Evolutionary conservation across 2,113 vertebrate species (phyloP), one percentile per base, ranked within the genome.

Genomic region (Nannobrachium achirus): DNA sequence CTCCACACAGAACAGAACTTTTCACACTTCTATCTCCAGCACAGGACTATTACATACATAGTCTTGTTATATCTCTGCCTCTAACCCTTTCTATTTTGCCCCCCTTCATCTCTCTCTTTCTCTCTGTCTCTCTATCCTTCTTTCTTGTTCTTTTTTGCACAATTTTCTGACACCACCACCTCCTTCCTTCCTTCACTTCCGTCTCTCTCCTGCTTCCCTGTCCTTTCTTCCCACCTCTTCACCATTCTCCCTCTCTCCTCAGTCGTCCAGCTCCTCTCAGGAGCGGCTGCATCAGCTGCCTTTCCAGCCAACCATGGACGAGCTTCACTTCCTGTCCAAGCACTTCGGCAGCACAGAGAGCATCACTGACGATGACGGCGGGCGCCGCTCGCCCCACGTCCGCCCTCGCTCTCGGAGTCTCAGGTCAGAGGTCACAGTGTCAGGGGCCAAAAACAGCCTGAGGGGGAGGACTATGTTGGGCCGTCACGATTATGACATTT

Each of bases 181-280:
- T 50, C 60, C 13, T 39, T 65, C 42, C 19, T 56, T 56, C 18
- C 8, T 1, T 62, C 41, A n/a, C n/a, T n/a, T 60, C 20, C 8
- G 14, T 55, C 20, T 15, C 61, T 19, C 33, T 10, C 15, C 46
- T 52, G 53, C 15, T 46, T 48, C 16, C 18, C 46, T 42, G 8
- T 19, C 49, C 10, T 6, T 39, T 51, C 56, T 50, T 59, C n/a
- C 14, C 51, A 4, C 15, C 16, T 4, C 25, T 25, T 25, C 25
- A 25, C 25, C 25, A 2, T 4, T 2, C 6, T n/a, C 33, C 10
- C 52, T 63, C 42, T 74, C 19, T 60, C 50, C 75, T 9, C 87
- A 96, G 95, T 96, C 95, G 0, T 97, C 95, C 77, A 96, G 94
- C 85, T 97, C 95, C 9, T 97, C 95, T 65, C 95, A 97, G 92